These are phyloP conservation scores for Bombyx mandarina DNA, from an alignment of 1,140 invertebrate genomes.

Conservation along the genomic window DNA sequence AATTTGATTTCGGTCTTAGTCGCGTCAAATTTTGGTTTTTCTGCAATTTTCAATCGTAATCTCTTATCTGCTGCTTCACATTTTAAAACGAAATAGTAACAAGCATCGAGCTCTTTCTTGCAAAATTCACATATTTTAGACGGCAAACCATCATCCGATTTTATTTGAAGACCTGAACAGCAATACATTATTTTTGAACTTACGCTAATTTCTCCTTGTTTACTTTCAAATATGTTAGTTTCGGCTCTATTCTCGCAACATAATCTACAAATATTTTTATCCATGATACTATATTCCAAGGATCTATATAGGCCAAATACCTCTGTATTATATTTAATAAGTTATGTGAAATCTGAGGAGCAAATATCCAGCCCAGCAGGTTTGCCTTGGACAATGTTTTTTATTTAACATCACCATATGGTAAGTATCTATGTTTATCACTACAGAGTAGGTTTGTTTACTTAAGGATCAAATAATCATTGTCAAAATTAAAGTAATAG, in stretches of 20 bases:
- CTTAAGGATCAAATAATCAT: too few relatives aligned
- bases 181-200: conserved; percentile 45
- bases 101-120: conserved; percentile 23
- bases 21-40: conserved; percentile 1
- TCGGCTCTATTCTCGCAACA: conserved; percentile 38
- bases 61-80: conserved; percentile 47
- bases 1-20: conserved; percentile 18
- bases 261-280: conserved; percentile 35
- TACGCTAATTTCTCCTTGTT: conserved; percentile 17
- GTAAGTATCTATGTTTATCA: too few relatives aligned
- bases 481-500: too few relatives aligned
- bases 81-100: conserved; percentile 45
- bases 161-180: conserved; percentile 35
- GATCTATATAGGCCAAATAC: too few relatives aligned
- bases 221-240: conserved; percentile 26
- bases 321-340: too few relatives aligned
- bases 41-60: conserved; percentile 20
- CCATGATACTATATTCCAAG: conserved; percentile 17
- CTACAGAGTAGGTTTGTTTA: too few relatives aligned
- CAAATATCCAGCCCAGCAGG: too few relatives aligned
- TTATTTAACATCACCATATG: too few relatives aligned
- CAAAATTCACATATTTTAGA: conserved; percentile 32
- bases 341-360: too few relatives aligned
- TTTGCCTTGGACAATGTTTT: too few relatives aligned
- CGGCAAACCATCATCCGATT: conserved; percentile 35